Evolutionary conservation across 35 echinoderm and acorn worm species (phyloP).

Genomic region (Diadema setosum): DNA sequence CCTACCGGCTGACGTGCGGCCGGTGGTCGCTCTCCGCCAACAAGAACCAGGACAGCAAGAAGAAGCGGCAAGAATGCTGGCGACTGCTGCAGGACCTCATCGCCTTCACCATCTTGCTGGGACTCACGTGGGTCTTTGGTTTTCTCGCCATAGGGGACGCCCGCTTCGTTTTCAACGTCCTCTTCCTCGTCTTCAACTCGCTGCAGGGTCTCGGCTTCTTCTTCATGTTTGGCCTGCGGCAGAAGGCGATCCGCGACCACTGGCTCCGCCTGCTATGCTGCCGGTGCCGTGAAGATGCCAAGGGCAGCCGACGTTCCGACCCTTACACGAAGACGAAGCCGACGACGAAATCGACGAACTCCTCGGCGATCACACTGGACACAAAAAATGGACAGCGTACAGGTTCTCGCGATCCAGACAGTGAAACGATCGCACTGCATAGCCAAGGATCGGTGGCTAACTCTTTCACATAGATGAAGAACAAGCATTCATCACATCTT

Average conservation of each 20-base stretch:
- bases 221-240: constrained; percentile 56
- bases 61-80: neutral
- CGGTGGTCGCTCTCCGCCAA: neutral
- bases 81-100: neutral
- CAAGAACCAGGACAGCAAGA: neutral
- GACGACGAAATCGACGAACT: neutral
- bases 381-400: too few relatives aligned
- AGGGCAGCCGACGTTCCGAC: neutral
- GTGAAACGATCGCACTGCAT: too few relatives aligned
- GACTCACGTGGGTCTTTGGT: constrained; percentile 55
- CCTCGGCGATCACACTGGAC: neutral
- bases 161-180: constrained; percentile 35
- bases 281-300: neutral
- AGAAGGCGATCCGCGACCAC: constrained; percentile 30
- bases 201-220: constrained; percentile 74
- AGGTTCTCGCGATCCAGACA: too few relatives aligned
- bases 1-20: constrained; percentile 34
- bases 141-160: constrained; percentile 47
- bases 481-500: too few relatives aligned
- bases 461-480: too few relatives aligned
- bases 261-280: constrained; percentile 44
- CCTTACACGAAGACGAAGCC: neutral
- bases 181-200: constrained; percentile 75
- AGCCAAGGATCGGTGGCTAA: too few relatives aligned
- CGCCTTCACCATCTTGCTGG: constrained; percentile 47